Percentiles rank a stretch among this genome's conserved stretches.
Conservation (phyloP, 2,888 invertebrate genomes). For the Harpalus rufipes region DNA sequence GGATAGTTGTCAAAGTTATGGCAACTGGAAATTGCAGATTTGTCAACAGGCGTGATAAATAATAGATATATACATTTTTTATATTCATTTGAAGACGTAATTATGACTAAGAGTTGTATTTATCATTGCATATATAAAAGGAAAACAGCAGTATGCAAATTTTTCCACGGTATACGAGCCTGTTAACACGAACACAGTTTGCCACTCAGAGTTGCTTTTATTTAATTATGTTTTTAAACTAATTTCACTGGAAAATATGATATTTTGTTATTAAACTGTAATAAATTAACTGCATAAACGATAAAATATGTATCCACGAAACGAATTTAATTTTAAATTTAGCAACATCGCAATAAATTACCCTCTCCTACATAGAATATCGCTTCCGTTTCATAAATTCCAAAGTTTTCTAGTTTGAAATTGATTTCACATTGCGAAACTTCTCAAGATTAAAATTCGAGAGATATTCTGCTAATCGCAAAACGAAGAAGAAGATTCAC, state of each 20-base stretch:
- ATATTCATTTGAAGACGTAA: neutral
- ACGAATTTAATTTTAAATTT: slow-evolving; percentile 50
- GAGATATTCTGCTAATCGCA: slow-evolving; percentile 35
- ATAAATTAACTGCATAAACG: slow-evolving; percentile 42
- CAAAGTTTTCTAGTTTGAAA: slow-evolving; percentile 43
- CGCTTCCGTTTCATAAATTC: slow-evolving; percentile 34
- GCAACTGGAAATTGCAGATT: neutral
- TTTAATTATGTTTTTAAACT: slow-evolving; percentile 36
- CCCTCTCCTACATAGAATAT: slow-evolving; percentile 27
- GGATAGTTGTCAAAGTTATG: neutral
- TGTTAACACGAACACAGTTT: slow-evolving; percentile 18
- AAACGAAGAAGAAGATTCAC: slow-evolving; percentile 34
- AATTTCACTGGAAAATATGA: slow-evolving; percentile 20
- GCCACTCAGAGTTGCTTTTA: slow-evolving; percentile 3
- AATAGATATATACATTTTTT: neutral
- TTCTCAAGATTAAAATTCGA: slow-evolving; percentile 28
- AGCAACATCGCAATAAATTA: slow-evolving; percentile 39
- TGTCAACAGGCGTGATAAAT: neutral
- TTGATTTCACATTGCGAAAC: slow-evolving; percentile 35
- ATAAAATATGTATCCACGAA: slow-evolving; percentile 44
- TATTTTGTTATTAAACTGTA: slow-evolving; percentile 45
- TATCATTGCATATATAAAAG: too few relatives aligned
- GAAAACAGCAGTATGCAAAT: neutral
- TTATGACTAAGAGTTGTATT: too few relatives aligned
- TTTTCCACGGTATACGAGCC: neutral